Base-by-base conservation (phyloP, 2,888 invertebrate genomes). In the Leptinotarsa peninsularis region DNA sequence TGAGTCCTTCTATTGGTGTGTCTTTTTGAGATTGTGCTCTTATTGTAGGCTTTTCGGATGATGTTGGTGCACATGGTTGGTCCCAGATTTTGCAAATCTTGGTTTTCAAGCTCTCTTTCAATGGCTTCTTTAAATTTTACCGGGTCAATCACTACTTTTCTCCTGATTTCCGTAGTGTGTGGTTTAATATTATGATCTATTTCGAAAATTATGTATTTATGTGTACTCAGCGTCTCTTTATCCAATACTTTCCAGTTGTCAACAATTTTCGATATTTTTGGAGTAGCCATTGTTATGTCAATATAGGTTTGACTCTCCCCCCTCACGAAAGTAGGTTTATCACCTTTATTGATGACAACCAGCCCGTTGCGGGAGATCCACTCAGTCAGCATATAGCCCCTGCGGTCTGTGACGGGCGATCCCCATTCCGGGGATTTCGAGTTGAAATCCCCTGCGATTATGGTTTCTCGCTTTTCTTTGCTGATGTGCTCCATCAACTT, bases 391-490 rank as follows among this genome's bases (percentile, higher is more conserved):
- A 58, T 58, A 5, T 66, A 49, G 0, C 73, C 73, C 63, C 68
- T 74, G 33, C 1, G 33, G 33, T 33, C 5, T 33, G 7, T 33
- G 33, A 33, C 33, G 5, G 72, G 67, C 21, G 72, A 68, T 13
- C 71, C 72, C 71, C 75, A 77, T 58, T 21, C n/a, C 7, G 71
- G 27, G 17, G 75, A 69, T 70, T 77, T 77, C 0, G 72, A 67
- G 49, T 77, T 75, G 0, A 77, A 14, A 15, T 77, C 72, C 2
- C 77, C 77, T 15, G 70, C 27, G 10, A 75, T 27, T 4, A 27
- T 4, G 27, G 27, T 5, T 27, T 27, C 5, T 27, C 27, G 27
- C 5, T 27, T 33, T 33, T 33, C 7, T 33, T 5, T 33, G 33
- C 1, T 33, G 7, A 33, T 33, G 33, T 33, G 33, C 5, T 1